Percentiles rank a stretch among this genome's conserved stretches.
Evolutionary conservation across 2,113 vertebrate species (phyloP).

Genomic region (Grammatotria lemairii): DNA sequence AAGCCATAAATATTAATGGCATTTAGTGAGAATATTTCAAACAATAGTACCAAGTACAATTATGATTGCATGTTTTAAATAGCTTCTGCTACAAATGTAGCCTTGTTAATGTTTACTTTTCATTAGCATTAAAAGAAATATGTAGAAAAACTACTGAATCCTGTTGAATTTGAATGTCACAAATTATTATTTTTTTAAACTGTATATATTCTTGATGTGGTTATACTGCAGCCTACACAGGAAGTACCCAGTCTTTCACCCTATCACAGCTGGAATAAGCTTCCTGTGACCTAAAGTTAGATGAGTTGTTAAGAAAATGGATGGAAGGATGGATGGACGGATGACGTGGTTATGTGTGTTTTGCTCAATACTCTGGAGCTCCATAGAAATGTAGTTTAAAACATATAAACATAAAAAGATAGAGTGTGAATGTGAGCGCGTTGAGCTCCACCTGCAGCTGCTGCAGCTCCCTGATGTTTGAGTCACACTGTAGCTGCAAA

Average conservation of each 20-base stretch:
- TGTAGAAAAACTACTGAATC: background rate
- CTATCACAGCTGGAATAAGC: background rate
- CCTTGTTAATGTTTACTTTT: background rate
- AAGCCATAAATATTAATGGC: background rate
- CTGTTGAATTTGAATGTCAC: background rate
- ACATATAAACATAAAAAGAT: background rate
- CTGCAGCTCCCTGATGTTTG: constrained; percentile 92
- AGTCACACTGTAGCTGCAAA: constrained; percentile 94
- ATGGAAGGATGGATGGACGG: background rate
- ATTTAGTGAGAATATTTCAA: background rate
- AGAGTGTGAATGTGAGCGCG: background rate
- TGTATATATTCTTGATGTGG: background rate
- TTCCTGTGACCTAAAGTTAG: background rate
- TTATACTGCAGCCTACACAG: background rate
- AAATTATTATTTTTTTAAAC: background rate
- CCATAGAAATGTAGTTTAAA: background rate
- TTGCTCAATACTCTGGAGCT: background rate
- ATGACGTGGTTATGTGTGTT: background rate
- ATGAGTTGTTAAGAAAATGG: background rate
- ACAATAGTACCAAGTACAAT: background rate
- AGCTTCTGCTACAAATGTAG: background rate
- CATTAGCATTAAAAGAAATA: background rate
- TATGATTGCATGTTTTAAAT: background rate
- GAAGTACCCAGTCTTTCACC: background rate
- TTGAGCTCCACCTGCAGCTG: constrained; percentile 84